Evolutionary conservation across 2,797 vertebrate species (phyloP).

Genomic region (Karalla daura): DNA sequence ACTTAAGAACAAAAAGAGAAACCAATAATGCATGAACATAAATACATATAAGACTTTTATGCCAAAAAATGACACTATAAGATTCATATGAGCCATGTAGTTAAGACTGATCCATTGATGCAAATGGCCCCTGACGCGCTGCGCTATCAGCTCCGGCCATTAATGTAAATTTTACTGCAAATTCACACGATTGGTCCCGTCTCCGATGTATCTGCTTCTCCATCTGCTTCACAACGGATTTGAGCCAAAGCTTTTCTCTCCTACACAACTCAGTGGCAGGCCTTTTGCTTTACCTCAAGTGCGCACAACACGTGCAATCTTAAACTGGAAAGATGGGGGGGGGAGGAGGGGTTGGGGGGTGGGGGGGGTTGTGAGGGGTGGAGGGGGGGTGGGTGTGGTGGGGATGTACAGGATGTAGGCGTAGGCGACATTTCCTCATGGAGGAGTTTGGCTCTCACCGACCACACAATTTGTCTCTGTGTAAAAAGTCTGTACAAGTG

Average conservation of each 20-base stretch:
- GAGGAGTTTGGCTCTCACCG: slow-evolving; percentile 83
- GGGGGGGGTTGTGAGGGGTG: too few relatives aligned
- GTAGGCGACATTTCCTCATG: slow-evolving; percentile 83
- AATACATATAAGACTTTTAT: slow-evolving; percentile 83
- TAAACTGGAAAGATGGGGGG: slow-evolving; percentile 44
- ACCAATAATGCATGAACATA: slow-evolving; percentile 78
- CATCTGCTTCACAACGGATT: slow-evolving; percentile 66
- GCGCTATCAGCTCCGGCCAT: slow-evolving; percentile 51
- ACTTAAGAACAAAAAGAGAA: slow-evolving; percentile 65
- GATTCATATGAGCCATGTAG: slow-evolving; percentile 66
- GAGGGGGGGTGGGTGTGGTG: too few relatives aligned
- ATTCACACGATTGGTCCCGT: slow-evolving; percentile 80
- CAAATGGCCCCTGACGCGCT: slow-evolving; percentile 59
- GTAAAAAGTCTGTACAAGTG: slow-evolving; percentile 72
- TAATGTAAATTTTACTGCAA: slow-evolving; percentile 59
- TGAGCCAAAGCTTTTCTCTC: slow-evolving; percentile 63
- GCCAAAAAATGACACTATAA: slow-evolving; percentile 81
- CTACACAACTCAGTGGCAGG: slow-evolving; percentile 66
- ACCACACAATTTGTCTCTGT: slow-evolving; percentile 73
- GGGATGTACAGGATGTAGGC: slow-evolving; percentile 71
- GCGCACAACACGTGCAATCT: slow-evolving; percentile 61
- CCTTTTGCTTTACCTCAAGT: slow-evolving; percentile 61
- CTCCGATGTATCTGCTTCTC: slow-evolving; percentile 61
- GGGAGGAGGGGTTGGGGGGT: too few relatives aligned
- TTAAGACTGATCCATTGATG: slow-evolving; percentile 72